Evolutionary conservation across 1,140 invertebrate genomes (phyloP).

Genomic region (Penaeus chinensis): DNA sequence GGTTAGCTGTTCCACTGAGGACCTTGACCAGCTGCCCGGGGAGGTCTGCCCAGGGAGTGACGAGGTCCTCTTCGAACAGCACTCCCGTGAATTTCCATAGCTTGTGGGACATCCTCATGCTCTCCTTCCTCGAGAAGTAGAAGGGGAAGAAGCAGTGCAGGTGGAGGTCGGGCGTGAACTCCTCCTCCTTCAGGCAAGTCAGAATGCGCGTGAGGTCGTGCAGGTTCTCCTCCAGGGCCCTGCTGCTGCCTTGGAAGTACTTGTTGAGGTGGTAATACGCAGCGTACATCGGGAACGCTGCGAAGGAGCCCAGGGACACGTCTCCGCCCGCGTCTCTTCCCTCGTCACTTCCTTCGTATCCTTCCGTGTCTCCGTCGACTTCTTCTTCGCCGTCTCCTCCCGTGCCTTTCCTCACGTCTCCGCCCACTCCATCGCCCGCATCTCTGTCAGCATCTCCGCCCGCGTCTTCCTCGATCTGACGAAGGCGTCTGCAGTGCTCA

Average conservation of each 20-base stretch:
- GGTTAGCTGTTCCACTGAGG: no score
- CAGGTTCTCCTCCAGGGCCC: not conserved
- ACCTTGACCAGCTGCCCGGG: no score
- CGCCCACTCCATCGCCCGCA: no score
- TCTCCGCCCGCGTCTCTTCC: no score
- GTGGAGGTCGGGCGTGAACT: not conserved
- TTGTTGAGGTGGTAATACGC: not conserved
- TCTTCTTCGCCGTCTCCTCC: not conserved
- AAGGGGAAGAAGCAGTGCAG: conserved; percentile 13
- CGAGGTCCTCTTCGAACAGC: not conserved
- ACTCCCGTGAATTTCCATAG: not conserved
- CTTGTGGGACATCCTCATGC: not conserved
- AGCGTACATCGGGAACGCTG: not conserved
- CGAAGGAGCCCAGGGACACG: not conserved
- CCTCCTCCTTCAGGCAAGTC: not conserved
- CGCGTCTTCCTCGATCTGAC: not conserved
- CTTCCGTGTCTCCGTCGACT: not conserved
- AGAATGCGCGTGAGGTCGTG: not conserved
- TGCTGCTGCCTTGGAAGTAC: not conserved
- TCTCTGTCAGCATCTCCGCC: not conserved
- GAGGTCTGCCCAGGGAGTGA: not conserved
- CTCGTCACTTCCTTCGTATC: not conserved
- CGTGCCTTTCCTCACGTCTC: no score
- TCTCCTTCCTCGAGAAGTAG: not conserved
- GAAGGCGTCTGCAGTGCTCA: not conserved